Base-by-base conservation (phyloP, 2,797 vertebrate genomes). In the Loris lydekkerianus region DNA sequence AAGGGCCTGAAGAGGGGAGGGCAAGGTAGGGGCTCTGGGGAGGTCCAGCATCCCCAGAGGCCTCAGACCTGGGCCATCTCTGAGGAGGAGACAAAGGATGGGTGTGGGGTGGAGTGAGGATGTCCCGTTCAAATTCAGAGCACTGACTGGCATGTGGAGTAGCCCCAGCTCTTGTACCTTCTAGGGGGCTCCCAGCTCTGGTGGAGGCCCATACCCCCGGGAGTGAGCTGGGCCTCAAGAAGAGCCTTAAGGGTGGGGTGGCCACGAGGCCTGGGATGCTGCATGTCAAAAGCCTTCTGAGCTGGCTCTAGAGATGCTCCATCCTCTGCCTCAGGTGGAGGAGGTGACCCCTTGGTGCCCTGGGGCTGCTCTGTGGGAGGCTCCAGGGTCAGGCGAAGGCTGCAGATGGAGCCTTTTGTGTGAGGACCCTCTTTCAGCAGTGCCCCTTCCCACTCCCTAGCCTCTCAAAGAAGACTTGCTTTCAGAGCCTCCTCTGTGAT, bases 391-490 rank as follows among this genome's bases (percentile, higher is more conserved):
- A 95, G 91, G 94, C 95, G 77, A 77, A 67, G 58, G 46, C 25
- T 18, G 37, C 40, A 91, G 92, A 94, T 37, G 53, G 77, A 89
- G 60, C n/a, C 73, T 94, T 96, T 92, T 97, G 96, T 94, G 67
- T 20, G n/a, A n/a, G 80, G n/a, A 20, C 87, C 65, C 72, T 40
- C 90, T 94, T 94, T 87, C 25, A 29, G 73, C 73, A 37, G 18
- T 10, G 49, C 86, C 89, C 89, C 70, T 89, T 72, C 82, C 40
- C 7, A 23, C 31, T 86, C 73, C 75, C 49, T 46, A 83, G 92
- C 82, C 83, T 93, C 77, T 96, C 92, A 95, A 96, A 96, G 92
- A 29, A 76, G 23, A 56, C 63, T 73, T 95, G 88, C 93, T 94
- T 80, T 86, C 61, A 46, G 34, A 78, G 86, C 37, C 86, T 82